Conservation (phyloP, 1,140 invertebrate genomes). For the Metopolophium dirhodum region DNA sequence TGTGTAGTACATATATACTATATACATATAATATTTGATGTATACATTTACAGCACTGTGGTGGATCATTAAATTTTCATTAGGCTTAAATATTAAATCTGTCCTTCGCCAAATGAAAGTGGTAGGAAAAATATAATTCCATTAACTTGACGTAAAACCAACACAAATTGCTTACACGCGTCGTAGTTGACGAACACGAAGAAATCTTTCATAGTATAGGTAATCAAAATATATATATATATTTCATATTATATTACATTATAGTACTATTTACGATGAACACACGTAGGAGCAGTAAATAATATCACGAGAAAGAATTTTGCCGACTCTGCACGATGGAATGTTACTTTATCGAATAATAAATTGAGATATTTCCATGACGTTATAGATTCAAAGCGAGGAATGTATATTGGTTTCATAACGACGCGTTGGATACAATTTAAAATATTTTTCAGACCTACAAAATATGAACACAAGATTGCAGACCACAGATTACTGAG, state of each 20-base stretch:
- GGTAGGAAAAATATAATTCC: background rate
- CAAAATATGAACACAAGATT: background rate
- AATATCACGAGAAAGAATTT: background rate
- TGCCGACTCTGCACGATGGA: background rate
- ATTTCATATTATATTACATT: background rate
- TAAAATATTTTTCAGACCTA: background rate
- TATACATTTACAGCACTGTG: background rate
- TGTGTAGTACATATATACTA: background rate
- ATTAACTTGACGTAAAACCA: background rate
- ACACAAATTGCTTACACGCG: background rate
- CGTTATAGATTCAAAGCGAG: background rate
- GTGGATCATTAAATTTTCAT: slow-evolving; percentile 3
- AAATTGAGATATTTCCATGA: background rate
- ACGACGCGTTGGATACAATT: background rate
- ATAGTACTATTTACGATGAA: background rate
- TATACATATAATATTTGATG: background rate
- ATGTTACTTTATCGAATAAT: background rate
- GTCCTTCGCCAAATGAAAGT: background rate
- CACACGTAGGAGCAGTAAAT: background rate
- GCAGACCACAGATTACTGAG: background rate
- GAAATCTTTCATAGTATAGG: background rate
- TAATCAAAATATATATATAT: background rate
- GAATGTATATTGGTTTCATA: background rate
- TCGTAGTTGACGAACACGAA: background rate
- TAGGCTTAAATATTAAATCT: slow-evolving; percentile 27